Evolutionary conservation across 2,797 vertebrate genomes (phyloP).

Genomic region (Miichthys miiuy): DNA sequence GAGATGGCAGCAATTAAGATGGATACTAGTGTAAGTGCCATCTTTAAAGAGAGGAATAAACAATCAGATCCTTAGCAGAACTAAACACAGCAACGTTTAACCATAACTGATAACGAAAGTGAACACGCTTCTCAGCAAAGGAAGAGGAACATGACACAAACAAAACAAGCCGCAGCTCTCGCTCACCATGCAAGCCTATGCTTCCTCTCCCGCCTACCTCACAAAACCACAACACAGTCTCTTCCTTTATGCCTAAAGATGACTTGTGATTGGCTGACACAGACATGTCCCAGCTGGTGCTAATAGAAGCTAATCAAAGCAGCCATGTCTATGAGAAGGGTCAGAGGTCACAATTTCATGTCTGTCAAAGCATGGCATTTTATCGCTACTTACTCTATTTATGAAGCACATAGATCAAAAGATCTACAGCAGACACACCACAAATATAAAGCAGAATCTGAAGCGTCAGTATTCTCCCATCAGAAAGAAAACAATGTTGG

Average conservation of each 20-base stretch:
- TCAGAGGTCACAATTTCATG: constrained; percentile 39
- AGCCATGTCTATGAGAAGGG: constrained; percentile 12
- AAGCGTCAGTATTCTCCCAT: not conserved
- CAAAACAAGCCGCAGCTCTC: not conserved
- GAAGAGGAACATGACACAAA: constrained; percentile 22
- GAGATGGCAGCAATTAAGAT: constrained; percentile 73
- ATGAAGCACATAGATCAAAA: constrained; percentile 7
- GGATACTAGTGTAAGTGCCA: constrained; percentile 72
- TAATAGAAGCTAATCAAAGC: constrained; percentile 58
- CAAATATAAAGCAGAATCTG: not conserved
- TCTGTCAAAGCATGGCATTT: not conserved
- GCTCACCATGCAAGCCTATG: not conserved
- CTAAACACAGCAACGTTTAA: not conserved
- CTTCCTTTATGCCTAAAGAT: constrained; percentile 27
- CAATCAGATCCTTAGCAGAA: not conserved
- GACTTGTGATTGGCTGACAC: constrained; percentile 66
- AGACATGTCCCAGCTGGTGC: constrained; percentile 55
- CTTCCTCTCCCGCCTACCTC: constrained; percentile 25
- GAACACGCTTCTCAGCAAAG: not conserved
- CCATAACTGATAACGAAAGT: constrained; percentile 17
- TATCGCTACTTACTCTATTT: not conserved
- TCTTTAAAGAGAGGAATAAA: constrained; percentile 66
- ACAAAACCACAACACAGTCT: not conserved
- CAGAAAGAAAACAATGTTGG: constrained; percentile 16
- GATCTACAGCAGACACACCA: not conserved